phyloP scores from a whole-genome alignment of 2,113 vertebrate genomes.

The Murina feae region DNA sequence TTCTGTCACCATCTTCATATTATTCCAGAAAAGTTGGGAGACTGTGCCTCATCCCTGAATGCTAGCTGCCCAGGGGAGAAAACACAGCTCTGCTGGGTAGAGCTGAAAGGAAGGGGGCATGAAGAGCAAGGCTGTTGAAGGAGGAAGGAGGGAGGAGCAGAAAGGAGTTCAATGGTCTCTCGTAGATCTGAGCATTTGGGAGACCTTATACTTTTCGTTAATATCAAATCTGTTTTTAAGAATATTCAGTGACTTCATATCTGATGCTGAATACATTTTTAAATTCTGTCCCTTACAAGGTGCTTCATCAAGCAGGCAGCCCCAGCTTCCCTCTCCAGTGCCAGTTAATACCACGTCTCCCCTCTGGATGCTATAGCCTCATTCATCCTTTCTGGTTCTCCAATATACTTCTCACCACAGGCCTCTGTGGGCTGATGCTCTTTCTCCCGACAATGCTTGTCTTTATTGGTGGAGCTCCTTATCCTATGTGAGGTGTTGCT shows the following conservation, averaged over 20 bases:
- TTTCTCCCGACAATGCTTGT: not conserved
- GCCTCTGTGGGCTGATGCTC: not conserved
- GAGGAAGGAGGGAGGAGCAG: no score
- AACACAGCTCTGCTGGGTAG: not conserved
- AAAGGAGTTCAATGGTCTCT: not conserved
- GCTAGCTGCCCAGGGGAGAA: not conserved
- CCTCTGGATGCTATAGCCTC: not conserved
- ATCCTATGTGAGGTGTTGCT: not conserved
- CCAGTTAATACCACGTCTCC: rapidly evolving
- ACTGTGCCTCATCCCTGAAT: not conserved
- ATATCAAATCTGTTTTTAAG: not conserved
- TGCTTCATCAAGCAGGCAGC: not conserved
- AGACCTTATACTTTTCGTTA: not conserved
- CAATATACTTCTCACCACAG: not conserved
- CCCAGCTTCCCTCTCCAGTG: no score
- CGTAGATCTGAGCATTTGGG: not conserved
- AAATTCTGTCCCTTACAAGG: not conserved
- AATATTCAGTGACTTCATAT: not conserved
- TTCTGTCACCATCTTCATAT: not conserved
- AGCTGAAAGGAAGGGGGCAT: no score
- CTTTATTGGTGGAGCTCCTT: not conserved
- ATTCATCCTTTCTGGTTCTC: rapidly evolving
- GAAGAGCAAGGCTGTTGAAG: no score
- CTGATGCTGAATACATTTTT: not conserved
- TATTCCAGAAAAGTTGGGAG: not conserved